These are phyloP conservation scores for Paradoxurus hermaphroditus DNA, from an alignment of 2,113 vertebrate species.

Conservation along the genomic window DNA sequence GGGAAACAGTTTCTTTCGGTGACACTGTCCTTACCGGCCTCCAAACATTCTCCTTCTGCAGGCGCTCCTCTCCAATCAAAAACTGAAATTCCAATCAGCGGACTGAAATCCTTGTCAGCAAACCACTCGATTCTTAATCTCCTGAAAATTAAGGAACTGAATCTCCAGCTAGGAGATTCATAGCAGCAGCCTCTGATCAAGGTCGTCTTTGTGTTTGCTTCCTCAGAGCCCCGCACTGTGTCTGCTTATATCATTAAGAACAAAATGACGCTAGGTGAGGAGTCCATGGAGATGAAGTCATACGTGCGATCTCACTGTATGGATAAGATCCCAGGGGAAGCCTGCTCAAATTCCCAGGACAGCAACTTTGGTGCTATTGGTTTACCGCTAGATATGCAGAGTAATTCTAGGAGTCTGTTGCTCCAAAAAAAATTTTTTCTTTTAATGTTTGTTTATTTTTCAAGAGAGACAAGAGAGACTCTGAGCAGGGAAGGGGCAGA, in stretches of 20 bases:
- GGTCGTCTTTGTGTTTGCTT: not conserved
- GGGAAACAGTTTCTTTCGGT: slow-evolving; percentile 25
- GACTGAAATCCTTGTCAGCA: not conserved
- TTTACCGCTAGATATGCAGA: not conserved
- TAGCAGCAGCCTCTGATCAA: not conserved
- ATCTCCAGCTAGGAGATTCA: not conserved
- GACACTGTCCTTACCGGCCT: not conserved
- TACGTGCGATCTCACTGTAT: not conserved
- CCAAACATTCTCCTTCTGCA: not conserved
- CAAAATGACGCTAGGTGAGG: not conserved
- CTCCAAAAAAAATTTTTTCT: too few species aligned
- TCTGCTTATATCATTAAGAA: not conserved
- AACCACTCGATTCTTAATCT: slow-evolving; percentile 26
- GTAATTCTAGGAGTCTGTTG: too few species aligned
- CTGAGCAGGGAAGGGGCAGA: too few species aligned
- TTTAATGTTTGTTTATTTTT: too few species aligned
- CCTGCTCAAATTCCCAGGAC: not conserved
- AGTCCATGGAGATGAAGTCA: rapidly evolving
- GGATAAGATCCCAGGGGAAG: not conserved
- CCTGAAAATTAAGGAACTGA: not conserved
- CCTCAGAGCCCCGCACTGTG: not conserved
- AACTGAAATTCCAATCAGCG: slow-evolving; percentile 18
- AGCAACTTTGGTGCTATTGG: not conserved
- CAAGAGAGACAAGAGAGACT: too few species aligned
- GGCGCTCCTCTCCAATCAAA: not conserved